phyloP scores from a whole-genome alignment of 2,113 vertebrate species.

The Microtus pennsylvanicus region DNA sequence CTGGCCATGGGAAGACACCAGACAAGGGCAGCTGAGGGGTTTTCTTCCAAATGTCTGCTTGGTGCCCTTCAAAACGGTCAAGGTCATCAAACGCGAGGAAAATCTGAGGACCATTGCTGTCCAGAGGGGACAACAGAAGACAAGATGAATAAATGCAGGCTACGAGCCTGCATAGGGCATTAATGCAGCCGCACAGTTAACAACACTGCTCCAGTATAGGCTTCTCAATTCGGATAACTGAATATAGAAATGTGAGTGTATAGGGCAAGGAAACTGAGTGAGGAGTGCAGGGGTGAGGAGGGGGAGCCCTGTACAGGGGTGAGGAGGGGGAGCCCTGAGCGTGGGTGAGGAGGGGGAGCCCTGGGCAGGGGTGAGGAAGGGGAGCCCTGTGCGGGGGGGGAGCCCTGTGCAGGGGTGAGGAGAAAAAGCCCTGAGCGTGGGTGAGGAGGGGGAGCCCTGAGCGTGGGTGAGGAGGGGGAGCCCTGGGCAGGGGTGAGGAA shows the following conservation, averaged over 20 bases:
- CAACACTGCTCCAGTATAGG: rapidly evolving
- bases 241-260: not conserved
- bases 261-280: not conserved
- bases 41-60: not conserved
- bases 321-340: no score
- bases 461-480: not conserved
- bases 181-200: not conserved
- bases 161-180: no score
- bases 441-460: not conserved
- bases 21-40: not conserved
- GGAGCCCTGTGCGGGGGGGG: not conserved
- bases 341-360: not conserved
- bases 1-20: not conserved
- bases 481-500: not conserved
- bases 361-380: not conserved
- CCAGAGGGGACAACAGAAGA: not conserved
- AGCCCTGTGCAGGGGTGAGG: not conserved
- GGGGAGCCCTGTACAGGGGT: no score
- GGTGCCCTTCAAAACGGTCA: not conserved
- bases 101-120: not conserved
- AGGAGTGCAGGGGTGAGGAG: no score
- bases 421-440: no score
- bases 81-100: not conserved
- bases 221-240: not conserved
- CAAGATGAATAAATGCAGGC: rapidly evolving